These are phyloP conservation scores for Lysandra bellargus DNA, from an alignment of 2,888 invertebrate genomes.

Conservation along the genomic window DNA sequence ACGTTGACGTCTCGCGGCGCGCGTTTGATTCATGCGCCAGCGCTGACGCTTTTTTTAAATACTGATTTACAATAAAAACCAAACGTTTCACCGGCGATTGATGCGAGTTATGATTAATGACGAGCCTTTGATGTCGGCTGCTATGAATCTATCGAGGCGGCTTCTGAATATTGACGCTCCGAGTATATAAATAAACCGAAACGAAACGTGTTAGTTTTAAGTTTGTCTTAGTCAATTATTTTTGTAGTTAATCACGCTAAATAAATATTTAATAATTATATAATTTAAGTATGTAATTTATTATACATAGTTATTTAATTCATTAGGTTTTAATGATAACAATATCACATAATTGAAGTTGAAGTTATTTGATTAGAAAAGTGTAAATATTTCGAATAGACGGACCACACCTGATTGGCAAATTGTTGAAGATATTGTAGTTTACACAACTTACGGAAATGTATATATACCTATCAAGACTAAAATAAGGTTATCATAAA, in stretches of 20 bases:
- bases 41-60: slow-evolving; percentile 75
- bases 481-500: not conserved
- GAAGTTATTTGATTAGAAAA: not conserved
- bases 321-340: too few species aligned
- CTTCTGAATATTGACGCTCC: slow-evolving; percentile 77
- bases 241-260: not conserved
- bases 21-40: slow-evolving; percentile 75
- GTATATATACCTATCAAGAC: not conserved
- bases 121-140: slow-evolving; percentile 75
- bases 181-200: slow-evolving; percentile 73
- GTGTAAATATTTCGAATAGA: not conserved
- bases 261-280: not conserved
- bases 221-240: slow-evolving; percentile 40
- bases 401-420: not conserved
- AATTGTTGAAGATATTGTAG: not conserved
- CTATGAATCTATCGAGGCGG: slow-evolving; percentile 79
- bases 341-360: not conserved
- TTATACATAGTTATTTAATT: too few species aligned
- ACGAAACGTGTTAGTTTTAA: slow-evolving; percentile 59
- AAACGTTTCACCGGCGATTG: slow-evolving; percentile 76
- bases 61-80: slow-evolving; percentile 80
- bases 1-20: slow-evolving; percentile 74
- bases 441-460: not conserved
- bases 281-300: not conserved
- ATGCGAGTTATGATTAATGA: slow-evolving; percentile 80